Conservation (phyloP, 2,113 vertebrate genomes). For the Phycodurus eques region DNA sequence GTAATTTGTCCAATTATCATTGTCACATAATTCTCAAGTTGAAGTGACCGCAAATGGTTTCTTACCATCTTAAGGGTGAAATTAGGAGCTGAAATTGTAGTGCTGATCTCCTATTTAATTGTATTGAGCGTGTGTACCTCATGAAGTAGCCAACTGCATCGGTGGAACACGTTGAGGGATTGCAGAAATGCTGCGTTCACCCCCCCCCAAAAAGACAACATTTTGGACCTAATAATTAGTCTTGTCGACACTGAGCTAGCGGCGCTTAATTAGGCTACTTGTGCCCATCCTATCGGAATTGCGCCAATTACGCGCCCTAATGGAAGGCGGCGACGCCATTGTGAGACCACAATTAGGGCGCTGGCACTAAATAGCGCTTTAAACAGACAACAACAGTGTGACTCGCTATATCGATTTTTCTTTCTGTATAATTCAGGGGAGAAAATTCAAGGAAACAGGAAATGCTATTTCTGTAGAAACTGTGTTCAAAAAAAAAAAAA, state of each 20-base stretch:
- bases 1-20: background rate
- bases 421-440: background rate
- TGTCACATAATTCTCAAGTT: background rate
- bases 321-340: slow-evolving; percentile 75
- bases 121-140: background rate
- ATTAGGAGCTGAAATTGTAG: background rate
- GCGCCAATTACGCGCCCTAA: slow-evolving; percentile 82
- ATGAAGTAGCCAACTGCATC: background rate
- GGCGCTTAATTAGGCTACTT: slow-evolving; percentile 79
- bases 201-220: slow-evolving; percentile 53
- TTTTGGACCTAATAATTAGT: slow-evolving; percentile 77
- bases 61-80: background rate
- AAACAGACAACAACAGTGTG: slow-evolving; percentile 69
- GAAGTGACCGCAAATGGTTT: background rate
- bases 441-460: background rate
- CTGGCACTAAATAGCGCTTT: slow-evolving; percentile 76
- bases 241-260: slow-evolving; percentile 71
- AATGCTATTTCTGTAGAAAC: background rate
- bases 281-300: slow-evolving; percentile 80
- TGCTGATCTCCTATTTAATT: background rate
- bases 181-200: slow-evolving; percentile 50
- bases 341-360: slow-evolving; percentile 80
- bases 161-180: slow-evolving; percentile 17
- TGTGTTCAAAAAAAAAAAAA: slow-evolving; percentile 13
- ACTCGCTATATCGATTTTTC: slow-evolving; percentile 33